Percentiles rank a stretch among this genome's conserved stretches.
Conservation (phyloP, 2,797 vertebrate genomes). For the Pipistrellus pipistrellus region DNA sequence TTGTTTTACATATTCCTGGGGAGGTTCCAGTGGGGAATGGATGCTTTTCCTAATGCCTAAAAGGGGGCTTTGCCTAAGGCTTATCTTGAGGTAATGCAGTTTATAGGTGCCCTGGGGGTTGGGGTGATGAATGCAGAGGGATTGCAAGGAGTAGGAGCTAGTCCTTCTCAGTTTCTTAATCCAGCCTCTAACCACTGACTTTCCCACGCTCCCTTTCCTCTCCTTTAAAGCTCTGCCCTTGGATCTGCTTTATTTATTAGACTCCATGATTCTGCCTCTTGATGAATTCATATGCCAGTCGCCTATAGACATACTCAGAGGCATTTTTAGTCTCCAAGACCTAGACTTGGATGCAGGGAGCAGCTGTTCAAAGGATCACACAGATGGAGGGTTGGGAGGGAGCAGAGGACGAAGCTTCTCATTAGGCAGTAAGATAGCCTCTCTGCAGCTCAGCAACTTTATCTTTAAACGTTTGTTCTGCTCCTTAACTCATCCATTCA, state of each 20-base stretch:
- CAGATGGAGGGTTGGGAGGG: not conserved
- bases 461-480: slow-evolving; percentile 52
- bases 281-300: not conserved
- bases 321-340: not conserved
- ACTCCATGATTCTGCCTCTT: not conserved
- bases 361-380: slow-evolving; percentile 7
- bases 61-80: not conserved
- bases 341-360: not conserved
- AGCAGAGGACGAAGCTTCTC: not conserved
- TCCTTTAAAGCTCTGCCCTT: not conserved
- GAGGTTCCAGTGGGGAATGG: not conserved
- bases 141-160: not conserved
- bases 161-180: not conserved
- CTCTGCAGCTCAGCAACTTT: not conserved
- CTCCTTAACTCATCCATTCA: slow-evolving; percentile 11
- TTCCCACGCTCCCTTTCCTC: not conserved
- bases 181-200: not conserved
- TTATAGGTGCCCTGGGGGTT: not conserved
- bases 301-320: not conserved
- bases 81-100: not conserved
- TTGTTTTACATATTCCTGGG: not conserved
- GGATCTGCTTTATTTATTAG: not conserved
- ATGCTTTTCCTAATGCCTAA: slow-evolving; percentile 9
- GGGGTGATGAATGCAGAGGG: not conserved
- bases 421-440: not conserved